Evolutionary conservation across 2,888 invertebrate genomes (phyloP), one percentile per base, ranked within the genome.

Genomic region (Neocrepidodera transversa): DNA sequence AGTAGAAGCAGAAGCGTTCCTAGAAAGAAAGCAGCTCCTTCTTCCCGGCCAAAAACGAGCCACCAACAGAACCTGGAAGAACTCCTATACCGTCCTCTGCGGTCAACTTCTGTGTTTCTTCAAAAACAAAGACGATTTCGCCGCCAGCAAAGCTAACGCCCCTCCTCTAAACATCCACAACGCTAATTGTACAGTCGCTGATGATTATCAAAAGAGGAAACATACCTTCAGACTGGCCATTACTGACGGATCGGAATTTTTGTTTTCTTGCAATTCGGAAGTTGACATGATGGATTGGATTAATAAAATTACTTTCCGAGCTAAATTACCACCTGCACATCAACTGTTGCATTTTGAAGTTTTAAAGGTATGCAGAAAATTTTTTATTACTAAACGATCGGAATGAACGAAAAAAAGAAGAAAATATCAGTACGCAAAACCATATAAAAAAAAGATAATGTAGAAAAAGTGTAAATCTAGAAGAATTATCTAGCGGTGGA

Each of bases 81-180:
- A 86, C 54, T 94, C 92, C 82, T 94, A 97, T 81, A 92, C 95
- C 0, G 97, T 97, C 54, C 84, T 99, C 17, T 98, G 97, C 77
- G 98, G 98, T 0, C 98, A 99, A 78, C 82, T 97, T 70, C 82
- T 99, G 51, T 97, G 97, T 82, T 98, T 99, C 89, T 99, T 98
- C 85, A 91, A 96, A 76, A 96, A 97, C 77, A 91, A 93, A 74
- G 88, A 90, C 68, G 95, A 95, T 80, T 97, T 96, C 81, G 85
- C 87, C 62, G 88, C 88, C 67, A 91, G 93, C 72, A 92, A 93
- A 81, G 95, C 96, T 0, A 91, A 92, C 0, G 90, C 92, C 1
- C 91, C 95, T 0, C 91, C 95, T 0, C 92, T 96, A 18, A 91
- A 89, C 66, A 88, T 89, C 30, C 81, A 88, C 35, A 87, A 88